phyloP scores from a whole-genome alignment of 2,888 invertebrate species.

The Synanthedon tipuliformis region DNA sequence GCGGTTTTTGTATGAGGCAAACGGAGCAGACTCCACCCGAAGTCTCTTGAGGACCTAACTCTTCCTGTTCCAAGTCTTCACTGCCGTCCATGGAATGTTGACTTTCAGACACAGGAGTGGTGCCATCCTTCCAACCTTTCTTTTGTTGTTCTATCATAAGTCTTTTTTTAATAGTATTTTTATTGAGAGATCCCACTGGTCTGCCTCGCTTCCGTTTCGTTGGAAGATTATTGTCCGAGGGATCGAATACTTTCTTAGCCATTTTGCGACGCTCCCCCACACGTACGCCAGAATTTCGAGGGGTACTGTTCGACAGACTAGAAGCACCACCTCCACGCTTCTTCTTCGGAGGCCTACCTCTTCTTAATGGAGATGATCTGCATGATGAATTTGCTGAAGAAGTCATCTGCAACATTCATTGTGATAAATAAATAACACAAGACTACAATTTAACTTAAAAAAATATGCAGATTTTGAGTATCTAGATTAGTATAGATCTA shows the following conservation, averaged over 20 bases:
- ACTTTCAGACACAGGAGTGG: slow-evolving; percentile 42
- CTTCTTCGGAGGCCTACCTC: slow-evolving; percentile 56
- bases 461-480: no score
- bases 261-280: slow-evolving; percentile 76
- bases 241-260: slow-evolving; percentile 88
- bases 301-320: slow-evolving; percentile 29
- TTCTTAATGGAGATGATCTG: slow-evolving; percentile 59
- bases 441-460: no score
- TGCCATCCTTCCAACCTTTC: slow-evolving; percentile 39
- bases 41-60: slow-evolving; percentile 46
- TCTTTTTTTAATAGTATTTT: slow-evolving; percentile 68
- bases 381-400: slow-evolving; percentile 65
- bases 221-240: slow-evolving; percentile 84
- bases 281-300: slow-evolving; percentile 52
- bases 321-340: slow-evolving; percentile 32
- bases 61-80: slow-evolving; percentile 57
- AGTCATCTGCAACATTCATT: slow-evolving; percentile 41
- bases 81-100: slow-evolving; percentile 54
- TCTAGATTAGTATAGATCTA: background rate
- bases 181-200: slow-evolving; percentile 73
- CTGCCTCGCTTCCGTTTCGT: slow-evolving; percentile 77
- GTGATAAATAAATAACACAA: no score
- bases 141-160: slow-evolving; percentile 35
- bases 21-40: slow-evolving; percentile 74
- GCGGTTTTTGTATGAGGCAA: slow-evolving; percentile 70